phyloP scores from a whole-genome alignment of 1,140 invertebrate genomes.

The Drosophila sechellia region DNA sequence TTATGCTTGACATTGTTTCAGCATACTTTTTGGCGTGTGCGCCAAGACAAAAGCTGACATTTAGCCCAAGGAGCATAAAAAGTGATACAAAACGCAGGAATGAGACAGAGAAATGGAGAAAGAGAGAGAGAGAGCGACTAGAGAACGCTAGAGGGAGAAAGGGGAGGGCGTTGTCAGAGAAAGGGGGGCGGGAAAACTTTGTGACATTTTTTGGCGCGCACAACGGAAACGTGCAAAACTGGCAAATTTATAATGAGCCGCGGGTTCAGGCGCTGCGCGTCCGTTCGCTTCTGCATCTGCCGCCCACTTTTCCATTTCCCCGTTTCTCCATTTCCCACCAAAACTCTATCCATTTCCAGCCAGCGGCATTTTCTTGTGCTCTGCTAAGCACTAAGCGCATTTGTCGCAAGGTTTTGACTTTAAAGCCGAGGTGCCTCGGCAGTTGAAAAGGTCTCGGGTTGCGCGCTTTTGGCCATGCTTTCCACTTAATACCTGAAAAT shows the following conservation, averaged over 20 bases:
- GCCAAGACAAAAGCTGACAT: constrained; percentile 82
- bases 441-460: constrained; percentile 40
- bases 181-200: constrained; percentile 54
- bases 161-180: not conserved
- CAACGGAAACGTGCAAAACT: constrained; percentile 81
- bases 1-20: constrained; percentile 83
- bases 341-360: constrained; percentile 38
- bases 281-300: constrained; percentile 43
- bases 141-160: not conserved
- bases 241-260: constrained; percentile 81
- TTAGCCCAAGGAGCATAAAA: constrained; percentile 75
- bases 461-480: constrained; percentile 20
- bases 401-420: constrained; percentile 57
- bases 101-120: constrained; percentile 2
- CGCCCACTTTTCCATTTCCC: not conserved
- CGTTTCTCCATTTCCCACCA: not conserved
- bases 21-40: constrained; percentile 79
- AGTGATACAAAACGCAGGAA: constrained; percentile 50
- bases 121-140: not conserved
- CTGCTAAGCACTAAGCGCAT: constrained; percentile 77
- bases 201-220: constrained; percentile 81
- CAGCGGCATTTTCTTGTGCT: constrained; percentile 71
- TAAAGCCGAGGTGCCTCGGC: constrained; percentile 49
- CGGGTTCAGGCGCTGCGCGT: constrained; percentile 63
- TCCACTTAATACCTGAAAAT: constrained; percentile 72